Evolutionary conservation across 2,113 vertebrate species (phyloP), one percentile per base, ranked within the genome.

Genomic region (Callionymus lyra): DNA sequence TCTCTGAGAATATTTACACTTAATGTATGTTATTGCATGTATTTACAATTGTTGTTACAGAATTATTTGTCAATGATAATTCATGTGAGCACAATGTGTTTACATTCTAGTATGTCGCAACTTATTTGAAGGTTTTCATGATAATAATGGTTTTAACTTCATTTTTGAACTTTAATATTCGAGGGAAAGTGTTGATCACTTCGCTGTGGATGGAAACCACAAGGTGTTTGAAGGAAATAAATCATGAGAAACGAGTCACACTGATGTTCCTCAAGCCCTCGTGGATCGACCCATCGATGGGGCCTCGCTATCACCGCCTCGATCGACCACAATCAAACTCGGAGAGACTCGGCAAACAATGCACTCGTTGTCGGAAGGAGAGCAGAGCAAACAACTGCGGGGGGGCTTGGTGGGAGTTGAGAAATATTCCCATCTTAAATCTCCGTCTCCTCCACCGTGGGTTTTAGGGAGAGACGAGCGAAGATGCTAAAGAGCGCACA

Each of bases 401-500:
- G 80, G 80, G 82, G 82, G 80, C 53, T 78, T 68, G 31, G 63
- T 43, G 67, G 80, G 80, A 67, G 68, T 80, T 84, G 77, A 70
- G 31, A 59, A 81, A 74, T 77, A 81, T 81, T 72, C 79, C 63
- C 68, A 51, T 63, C 21, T 27, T 27, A 5, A 27, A 27, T 27
- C 21, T 27, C 4, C 21, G 8, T 27, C 21, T 8, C 21, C 21
- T 5, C 27, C 10, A 17, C 31, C 10, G 31, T 59, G 6, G 31
- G 48, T 6, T 19, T 48, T n/a, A n/a, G 60, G 59, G 67, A 47
- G 61, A 74, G 65, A 65, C 38, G 63, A 68, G 58, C 58, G 65
- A 34, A 81, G 76, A 81, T 81, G 75, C 71, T 70, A 68, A 70
- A 63, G 66, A 73, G 78, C 50, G 47, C 54, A 31, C 50, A 38